Conservation (phyloP, 2,113 vertebrate species). For the Oreochromis spilurus region DNA sequence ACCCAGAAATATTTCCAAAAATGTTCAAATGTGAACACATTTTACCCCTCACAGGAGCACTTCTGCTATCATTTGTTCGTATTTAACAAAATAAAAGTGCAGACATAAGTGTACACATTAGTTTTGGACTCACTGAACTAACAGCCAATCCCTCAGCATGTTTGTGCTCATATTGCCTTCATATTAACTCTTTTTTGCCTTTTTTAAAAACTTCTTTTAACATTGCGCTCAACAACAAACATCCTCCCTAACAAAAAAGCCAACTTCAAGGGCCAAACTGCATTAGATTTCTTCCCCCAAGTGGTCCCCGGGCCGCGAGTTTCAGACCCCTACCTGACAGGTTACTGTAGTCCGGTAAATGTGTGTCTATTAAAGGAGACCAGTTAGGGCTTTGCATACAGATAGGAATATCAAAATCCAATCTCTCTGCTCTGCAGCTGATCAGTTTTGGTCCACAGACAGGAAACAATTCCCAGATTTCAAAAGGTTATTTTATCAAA, state of each 20-base stretch:
- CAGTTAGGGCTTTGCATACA: neutral
- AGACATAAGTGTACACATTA: neutral
- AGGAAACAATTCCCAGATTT: neutral
- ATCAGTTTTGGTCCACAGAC: neutral
- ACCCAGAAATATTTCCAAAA: neutral
- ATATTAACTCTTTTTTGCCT: neutral
- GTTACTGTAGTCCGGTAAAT: neutral
- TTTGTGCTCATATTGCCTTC: neutral
- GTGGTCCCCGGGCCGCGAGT: fast-evolving
- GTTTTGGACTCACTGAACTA: neutral
- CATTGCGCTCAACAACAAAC: neutral
- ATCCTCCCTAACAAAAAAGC: neutral
- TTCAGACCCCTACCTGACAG: neutral
- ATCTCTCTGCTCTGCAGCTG: neutral
- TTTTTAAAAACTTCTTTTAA: neutral
- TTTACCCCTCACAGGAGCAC: neutral
- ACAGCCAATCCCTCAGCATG: neutral
- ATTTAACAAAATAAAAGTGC: neutral
- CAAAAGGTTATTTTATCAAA: neutral
- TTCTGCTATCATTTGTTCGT: neutral
- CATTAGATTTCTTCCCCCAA: neutral
- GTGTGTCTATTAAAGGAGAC: neutral
- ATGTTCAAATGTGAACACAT: too few relatives aligned
- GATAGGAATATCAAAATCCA: neutral
- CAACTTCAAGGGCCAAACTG: neutral